Evolutionary conservation across 2,888 invertebrate genomes (phyloP), one percentile per base, ranked within the genome.

Genomic region (Hypercompe scribonia): DNA sequence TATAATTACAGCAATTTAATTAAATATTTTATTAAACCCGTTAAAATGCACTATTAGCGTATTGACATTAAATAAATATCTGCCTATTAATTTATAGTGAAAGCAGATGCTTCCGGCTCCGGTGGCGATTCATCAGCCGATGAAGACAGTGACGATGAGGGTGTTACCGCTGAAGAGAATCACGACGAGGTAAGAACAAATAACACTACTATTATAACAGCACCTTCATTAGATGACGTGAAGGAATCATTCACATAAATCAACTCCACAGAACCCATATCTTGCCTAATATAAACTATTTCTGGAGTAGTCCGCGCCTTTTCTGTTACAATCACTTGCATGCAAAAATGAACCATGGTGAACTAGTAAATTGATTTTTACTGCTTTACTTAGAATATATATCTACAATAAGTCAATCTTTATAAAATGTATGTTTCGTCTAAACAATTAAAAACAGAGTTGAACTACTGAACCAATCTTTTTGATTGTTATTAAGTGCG

Each of bases 111-210:
- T 28, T 91, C 93, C 1, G 95, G 93, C 18, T 95, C 95, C 0
- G 95, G 95, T 24, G 97, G 97, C 46, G 97, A 97, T 85, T 97
- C 97, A 70, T 97, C 97, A 33, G 97, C 97, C 24, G 97, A 97
- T 85, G 97, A 97, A 81, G 97, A 97, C 92, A 97, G 97, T 76
- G 97, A 97, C 82, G 97, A 97, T 75, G 97, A 97, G 61, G 97
- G 95, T 81, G 94, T 93, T 82, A 93, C 91, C 78, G 91, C 96
- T 77, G 96, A 97, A 76, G 97, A 97, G 87, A 96, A 96, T 85
- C 97, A 97, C 82, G 97, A 97, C 90, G 96, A 97, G 97, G 97
- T 97, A 89, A 93, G 87, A 18, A 61, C 33, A 28, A 39, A 31
- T 24, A 69, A 28, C 66, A 21, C 36, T 54, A 34, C 18, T 39